Conservation (phyloP, 2,888 invertebrate species). For the Parnassius apollo region DNA sequence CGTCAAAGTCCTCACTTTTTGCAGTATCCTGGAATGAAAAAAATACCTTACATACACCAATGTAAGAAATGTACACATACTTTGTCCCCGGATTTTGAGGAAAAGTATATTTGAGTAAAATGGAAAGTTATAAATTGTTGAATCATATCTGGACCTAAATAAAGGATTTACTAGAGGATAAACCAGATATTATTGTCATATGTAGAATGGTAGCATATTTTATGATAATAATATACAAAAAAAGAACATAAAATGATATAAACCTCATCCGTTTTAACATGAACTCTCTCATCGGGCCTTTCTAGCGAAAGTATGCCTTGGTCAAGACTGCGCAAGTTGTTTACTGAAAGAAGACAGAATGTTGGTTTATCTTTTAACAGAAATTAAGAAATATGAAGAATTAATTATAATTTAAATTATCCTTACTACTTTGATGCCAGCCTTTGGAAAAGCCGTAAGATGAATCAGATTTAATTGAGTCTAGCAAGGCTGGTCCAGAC, state of each 20-base stretch:
- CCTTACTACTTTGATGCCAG: slow-evolving; percentile 75
- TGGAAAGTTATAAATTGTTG: no score
- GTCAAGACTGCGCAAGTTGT: slow-evolving; percentile 73
- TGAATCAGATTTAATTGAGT: slow-evolving; percentile 57
- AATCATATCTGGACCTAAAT: no score
- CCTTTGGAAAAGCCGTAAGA: slow-evolving; percentile 65
- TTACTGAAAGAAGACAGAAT: slow-evolving; percentile 70
- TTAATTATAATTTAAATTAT: slow-evolving; percentile 16
- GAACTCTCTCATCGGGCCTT: slow-evolving; percentile 52
- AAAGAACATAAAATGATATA: slow-evolving; percentile 34
- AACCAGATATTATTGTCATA: no score
- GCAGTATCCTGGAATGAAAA: slow-evolving; percentile 9
- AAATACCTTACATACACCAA: neutral
- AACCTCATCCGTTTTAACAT: slow-evolving; percentile 57
- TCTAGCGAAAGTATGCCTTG: slow-evolving; percentile 64
- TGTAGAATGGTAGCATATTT: no score
- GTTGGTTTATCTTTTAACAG: slow-evolving; percentile 16
- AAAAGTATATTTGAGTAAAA: no score
- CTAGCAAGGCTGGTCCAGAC: slow-evolving; percentile 47
- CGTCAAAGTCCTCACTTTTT: neutral
- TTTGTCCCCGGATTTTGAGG: no score
- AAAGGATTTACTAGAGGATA: no score
- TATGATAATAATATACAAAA: neutral
- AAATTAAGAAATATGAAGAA: neutral
- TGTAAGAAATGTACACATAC: no score